phyloP scores from a whole-genome alignment of 1,140 invertebrate species.

The Myzus persicae region DNA sequence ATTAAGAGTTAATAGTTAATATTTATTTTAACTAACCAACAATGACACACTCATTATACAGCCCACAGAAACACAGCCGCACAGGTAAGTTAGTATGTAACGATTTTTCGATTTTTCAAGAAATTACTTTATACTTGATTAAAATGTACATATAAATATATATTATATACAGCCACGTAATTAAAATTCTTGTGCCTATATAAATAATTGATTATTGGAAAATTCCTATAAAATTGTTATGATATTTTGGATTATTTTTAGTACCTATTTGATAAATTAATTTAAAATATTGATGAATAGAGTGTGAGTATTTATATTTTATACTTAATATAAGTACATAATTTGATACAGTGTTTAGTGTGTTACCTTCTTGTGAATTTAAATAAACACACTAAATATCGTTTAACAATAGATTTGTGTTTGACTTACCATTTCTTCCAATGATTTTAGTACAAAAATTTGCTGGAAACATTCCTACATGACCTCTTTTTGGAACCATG shows the following conservation, averaged over 20 bases:
- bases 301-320: neutral
- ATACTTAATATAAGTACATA: too few species aligned
- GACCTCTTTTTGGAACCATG: slow-evolving; percentile 68
- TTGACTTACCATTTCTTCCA: slow-evolving; percentile 66
- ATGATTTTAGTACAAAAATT: slow-evolving; percentile 72
- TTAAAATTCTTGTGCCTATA: neutral
- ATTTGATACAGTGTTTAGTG: neutral
- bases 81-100: too few species aligned
- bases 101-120: neutral
- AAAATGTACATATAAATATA: too few species aligned
- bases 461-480: slow-evolving; percentile 70
- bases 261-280: too few species aligned
- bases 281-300: too few species aligned
- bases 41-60: neutral
- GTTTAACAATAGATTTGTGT: neutral
- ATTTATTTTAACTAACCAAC: neutral
- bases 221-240: neutral
- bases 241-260: too few species aligned
- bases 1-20: neutral
- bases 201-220: neutral
- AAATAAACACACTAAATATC: neutral
- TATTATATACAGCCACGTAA: neutral
- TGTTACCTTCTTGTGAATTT: neutral
- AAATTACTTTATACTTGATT: neutral
- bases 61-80: neutral